phyloP scores from a whole-genome alignment of 1,140 invertebrate genomes.

The Amyelois transitella region DNA sequence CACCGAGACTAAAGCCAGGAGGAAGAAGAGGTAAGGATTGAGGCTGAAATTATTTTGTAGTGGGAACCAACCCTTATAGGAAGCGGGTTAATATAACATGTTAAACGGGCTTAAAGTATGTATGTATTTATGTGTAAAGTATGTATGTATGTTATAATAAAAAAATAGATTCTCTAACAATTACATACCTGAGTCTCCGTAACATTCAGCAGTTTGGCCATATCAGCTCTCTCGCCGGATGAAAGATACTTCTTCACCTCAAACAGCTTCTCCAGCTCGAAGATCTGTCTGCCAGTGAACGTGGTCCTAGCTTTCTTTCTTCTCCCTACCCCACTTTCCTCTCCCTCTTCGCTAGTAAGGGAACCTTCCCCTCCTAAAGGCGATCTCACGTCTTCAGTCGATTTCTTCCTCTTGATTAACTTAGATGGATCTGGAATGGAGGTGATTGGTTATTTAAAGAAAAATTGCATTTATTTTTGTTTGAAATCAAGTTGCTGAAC shows the following conservation, averaged over 20 bases:
- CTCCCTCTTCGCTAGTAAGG: constrained; percentile 80
- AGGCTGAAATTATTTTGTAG: no score
- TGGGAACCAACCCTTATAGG: no score
- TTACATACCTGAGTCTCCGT: constrained; percentile 94
- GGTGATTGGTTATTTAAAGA: not conserved
- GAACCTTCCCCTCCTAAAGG: constrained; percentile 87
- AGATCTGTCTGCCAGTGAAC: constrained; percentile 96
- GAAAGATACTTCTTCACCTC: constrained; percentile 97
- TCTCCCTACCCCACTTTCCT: constrained; percentile 79
- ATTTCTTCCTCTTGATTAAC: constrained; percentile 65
- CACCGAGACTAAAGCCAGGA: no score
- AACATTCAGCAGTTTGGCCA: constrained; percentile 94
- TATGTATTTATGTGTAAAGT: no score
- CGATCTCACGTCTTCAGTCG: constrained; percentile 73
- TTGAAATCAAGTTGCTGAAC: no score
- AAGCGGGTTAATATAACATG: no score
- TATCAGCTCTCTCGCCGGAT: constrained; percentile 94
- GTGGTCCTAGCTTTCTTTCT: constrained; percentile 97
- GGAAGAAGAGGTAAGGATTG: no score
- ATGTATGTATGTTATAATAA: no score
- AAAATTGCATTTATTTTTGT: no score
- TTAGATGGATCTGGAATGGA: constrained; percentile 56
- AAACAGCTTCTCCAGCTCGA: constrained; percentile 96
- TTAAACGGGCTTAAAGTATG: no score
- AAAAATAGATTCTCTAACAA: no score